Percentiles rank a stretch among this genome's conserved stretches.
These are phyloP conservation scores for Myocastor coypus DNA, from an alignment of 2,113 vertebrate species.

Conservation along the genomic window DNA sequence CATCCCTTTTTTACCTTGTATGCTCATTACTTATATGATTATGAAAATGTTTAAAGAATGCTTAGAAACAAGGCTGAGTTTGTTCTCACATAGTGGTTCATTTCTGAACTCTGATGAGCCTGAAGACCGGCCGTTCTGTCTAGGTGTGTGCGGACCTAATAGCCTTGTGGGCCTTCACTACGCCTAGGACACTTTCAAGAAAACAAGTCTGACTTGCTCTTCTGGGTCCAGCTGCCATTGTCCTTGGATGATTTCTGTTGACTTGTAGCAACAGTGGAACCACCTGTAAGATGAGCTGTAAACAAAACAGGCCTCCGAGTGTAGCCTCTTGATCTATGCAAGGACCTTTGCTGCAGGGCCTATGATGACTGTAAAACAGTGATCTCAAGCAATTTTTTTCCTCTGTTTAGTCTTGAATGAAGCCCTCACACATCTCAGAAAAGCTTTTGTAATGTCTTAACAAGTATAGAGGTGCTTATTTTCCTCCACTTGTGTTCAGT, in stretches of 20 bases:
- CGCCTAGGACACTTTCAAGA: not conserved
- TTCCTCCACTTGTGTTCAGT: conserved; percentile 10
- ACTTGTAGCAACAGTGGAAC: not conserved
- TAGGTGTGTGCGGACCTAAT: not conserved
- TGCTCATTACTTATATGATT: not conserved
- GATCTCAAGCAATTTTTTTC: not conserved
- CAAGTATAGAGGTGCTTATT: not conserved
- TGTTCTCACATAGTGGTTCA: not conserved
- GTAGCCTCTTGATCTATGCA: not conserved
- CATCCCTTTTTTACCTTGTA: not conserved
- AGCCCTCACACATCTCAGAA: conserved; percentile 6
- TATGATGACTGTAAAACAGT: not conserved
- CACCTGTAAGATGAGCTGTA: not conserved
- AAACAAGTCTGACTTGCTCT: conserved; percentile 5
- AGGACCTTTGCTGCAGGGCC: not conserved
- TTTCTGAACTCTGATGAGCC: not conserved
- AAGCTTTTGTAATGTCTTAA: conserved; percentile 10
- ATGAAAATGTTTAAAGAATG: not conserved
- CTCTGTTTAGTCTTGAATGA: not conserved
- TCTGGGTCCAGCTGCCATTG: not conserved
- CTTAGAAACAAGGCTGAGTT: not conserved
- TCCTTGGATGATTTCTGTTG: not conserved
- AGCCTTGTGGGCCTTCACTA: not conserved
- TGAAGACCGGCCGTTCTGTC: not conserved
- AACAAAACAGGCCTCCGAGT: not conserved